Evolutionary conservation across 2,888 invertebrate genomes (phyloP), one percentile per base, ranked within the genome.

Genomic region (Prosapia bicincta): DNA sequence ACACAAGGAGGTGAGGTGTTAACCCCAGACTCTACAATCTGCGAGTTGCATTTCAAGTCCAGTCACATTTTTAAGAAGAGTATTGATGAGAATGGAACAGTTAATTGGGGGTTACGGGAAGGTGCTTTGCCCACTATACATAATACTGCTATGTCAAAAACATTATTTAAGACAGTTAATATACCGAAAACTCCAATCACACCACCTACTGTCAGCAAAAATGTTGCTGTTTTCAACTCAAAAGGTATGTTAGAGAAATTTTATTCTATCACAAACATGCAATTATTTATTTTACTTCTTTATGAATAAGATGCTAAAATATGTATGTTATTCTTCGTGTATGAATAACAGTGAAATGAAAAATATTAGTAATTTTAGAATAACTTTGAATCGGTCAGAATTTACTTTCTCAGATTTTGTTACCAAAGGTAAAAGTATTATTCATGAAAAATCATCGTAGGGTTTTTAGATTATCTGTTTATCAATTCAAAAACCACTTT

Each of bases 1-100:
- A 24, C 28, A 7, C 74, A 74, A 28, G 69, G 69, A 0, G 69
- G 54, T n/a, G 69, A 74, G 9, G 13, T 24, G 20, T 13, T 74
- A 10, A 69, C 65, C 6, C 74, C 74, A 7, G 65, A 43, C 0
- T 74, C 69, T 1, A 30, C 24, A 2, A 69, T 74, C 15, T 74
- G 74, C 25, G 74, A 74, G n/a, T 66, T 74, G 7, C 74, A 74
- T 30, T 74, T 74, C 30, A 43, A 69, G 10, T 65, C 74, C 0
- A 69, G 74, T 0, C 69, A 69, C 7, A 74, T 74, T 69, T 74
- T 69, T 30, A 74, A 69, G 32, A 74, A 66, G 69, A 66, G 74
- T 28, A 13, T 74, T 1, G 69, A 74, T 26, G 65, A 65, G n/a
- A 20, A 20, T 23, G 74, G 74, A 26, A 74, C 69, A 15, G 65